Base-by-base conservation (phyloP, 2,888 invertebrate species). In the Cheilosia variabilis region DNA sequence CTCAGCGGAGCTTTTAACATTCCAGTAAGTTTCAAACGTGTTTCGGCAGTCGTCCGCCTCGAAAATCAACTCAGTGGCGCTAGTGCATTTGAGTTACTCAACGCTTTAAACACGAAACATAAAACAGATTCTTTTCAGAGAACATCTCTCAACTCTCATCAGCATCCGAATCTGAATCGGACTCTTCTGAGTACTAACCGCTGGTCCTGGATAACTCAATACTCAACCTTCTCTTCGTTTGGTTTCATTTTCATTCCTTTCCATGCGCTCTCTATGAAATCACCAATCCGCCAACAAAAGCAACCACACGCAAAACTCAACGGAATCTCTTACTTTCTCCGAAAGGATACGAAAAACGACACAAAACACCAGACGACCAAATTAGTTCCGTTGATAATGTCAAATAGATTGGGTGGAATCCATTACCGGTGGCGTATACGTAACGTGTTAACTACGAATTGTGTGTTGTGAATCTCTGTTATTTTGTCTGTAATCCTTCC, bases 331-430 rank as follows among this genome's bases (percentile, higher is more conserved):
- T 69, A 34, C 60, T 47, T 57, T 57, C 55, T 13, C 24, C 52
- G n/a, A 10, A 52, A 27, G 24, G 27, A 34, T 45, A 71, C 68
- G 73, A 84, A 84, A 84, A 86, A 86, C 52, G 68, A 81, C 62
- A 66, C 76, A 86, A 86, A 80, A 76, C 76, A 86, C 72, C 86
- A 76, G 81, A 72, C 81, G 66, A 86, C 86, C 81, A 87, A 87
- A 87, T 87, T 87, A 87, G 87, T 87, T 87, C 87, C 87, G 87
- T 87, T 87, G 87, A 87, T 87, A 87, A 87, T 87, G 82, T 82
- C 87, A 87, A 87, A 87, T 87, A 87, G 87, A 82, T 87, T 87
- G 87, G 87, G 82, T 87, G 87, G 73, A 73, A 81, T 78, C 78
- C 77, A 73, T 82, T 69, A 77, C 82, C 87, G 82, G 77, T 82